phyloP scores from a whole-genome alignment of 1,140 invertebrate species.

The Eurosta solidaginis region DNA sequence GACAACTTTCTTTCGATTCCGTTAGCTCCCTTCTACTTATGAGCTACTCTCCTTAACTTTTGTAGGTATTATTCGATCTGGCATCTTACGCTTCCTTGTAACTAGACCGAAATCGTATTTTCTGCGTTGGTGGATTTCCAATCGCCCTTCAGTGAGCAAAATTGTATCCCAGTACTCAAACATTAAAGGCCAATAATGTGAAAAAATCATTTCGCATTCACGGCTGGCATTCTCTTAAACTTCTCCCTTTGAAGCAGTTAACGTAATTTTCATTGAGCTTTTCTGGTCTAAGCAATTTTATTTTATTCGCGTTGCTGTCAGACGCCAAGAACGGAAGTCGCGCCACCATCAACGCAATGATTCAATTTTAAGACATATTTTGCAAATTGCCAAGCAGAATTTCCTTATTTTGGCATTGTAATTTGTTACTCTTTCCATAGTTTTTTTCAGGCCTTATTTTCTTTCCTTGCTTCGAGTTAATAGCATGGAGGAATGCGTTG shows the following conservation, averaged over 20 bases:
- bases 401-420: constrained; percentile 11
- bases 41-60: too few relatives aligned
- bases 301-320: background rate
- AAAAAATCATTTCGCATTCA: background rate
- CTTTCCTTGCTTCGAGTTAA: background rate
- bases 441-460: background rate
- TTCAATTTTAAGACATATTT: background rate
- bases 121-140: too few relatives aligned
- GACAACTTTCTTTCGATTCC: too few relatives aligned
- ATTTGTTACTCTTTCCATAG: background rate
- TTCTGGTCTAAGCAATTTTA: too few relatives aligned
- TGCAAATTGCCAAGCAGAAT: constrained; percentile 14
- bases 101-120: too few relatives aligned
- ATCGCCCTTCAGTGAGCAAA: too few relatives aligned
- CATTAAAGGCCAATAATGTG: too few relatives aligned
- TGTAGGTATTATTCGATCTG: too few relatives aligned
- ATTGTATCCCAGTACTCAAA: too few relatives aligned
- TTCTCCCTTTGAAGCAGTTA: background rate
- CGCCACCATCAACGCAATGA: background rate
- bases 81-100: too few relatives aligned
- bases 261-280: background rate
- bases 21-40: too few relatives aligned
- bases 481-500: background rate
- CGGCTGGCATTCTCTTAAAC: background rate
- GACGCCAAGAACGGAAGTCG: background rate